Percentiles rank a stretch among this genome's conserved stretches.
Conservation (phyloP, 2,888 invertebrate genomes). For the Drosophila merina region DNA sequence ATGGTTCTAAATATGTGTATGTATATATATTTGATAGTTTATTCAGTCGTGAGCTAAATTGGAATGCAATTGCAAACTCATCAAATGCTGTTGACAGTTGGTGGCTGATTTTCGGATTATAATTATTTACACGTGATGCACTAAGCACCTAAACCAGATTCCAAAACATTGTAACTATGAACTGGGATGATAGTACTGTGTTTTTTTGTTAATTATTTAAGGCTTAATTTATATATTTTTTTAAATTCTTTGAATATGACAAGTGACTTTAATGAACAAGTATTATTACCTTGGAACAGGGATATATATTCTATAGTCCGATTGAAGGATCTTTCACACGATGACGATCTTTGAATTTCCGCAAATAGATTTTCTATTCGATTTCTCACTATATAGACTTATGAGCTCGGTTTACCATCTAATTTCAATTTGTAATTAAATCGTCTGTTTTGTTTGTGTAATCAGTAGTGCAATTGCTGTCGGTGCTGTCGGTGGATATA, state of each 20-base stretch:
- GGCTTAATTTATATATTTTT: too few relatives aligned
- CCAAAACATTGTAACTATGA: conserved; percentile 66
- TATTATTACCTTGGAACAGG: too few relatives aligned
- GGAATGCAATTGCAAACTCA: conserved; percentile 11
- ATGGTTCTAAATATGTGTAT: conserved; percentile 7
- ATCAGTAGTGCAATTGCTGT: conserved; percentile 7
- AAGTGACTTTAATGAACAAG: too few relatives aligned
- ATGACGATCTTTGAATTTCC: not conserved
- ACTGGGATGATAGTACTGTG: not conserved
- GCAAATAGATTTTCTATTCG: not conserved
- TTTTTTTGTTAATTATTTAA: not conserved
- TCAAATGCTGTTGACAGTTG: conserved; percentile 51
- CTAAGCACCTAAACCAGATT: conserved; percentile 64
- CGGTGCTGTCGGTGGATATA: not conserved
- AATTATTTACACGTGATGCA: conserved; percentile 67
- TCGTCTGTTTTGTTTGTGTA: conserved; percentile 41
- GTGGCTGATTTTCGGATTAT: conserved; percentile 69
- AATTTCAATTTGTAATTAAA: conserved; percentile 71
- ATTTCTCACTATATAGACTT: conserved; percentile 4
- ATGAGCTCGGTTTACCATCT: conserved; percentile 33
- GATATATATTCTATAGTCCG: too few relatives aligned
- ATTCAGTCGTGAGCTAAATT: conserved; percentile 20
- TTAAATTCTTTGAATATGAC: too few relatives aligned
- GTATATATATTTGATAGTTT: conserved; percentile 18
- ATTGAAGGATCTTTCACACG: not conserved